phyloP scores from a whole-genome alignment of 1,140 invertebrate genomes.

The Cherax quadricarinatus region DNA sequence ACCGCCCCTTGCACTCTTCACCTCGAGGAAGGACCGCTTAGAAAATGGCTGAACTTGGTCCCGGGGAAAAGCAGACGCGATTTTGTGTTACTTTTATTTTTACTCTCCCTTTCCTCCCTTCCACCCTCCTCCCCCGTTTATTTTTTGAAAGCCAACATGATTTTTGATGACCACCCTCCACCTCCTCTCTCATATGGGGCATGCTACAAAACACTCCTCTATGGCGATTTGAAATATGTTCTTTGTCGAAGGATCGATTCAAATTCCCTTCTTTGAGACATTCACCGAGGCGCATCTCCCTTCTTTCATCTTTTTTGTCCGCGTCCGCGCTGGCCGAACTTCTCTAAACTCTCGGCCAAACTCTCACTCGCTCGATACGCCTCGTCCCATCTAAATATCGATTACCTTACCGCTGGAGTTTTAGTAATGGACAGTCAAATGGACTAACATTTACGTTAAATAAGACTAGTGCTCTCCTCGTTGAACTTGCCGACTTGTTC shows the following conservation, averaged over 20 bases:
- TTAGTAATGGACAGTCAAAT: slow-evolving; percentile 16
- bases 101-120: slow-evolving; percentile 1
- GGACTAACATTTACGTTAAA: not conserved
- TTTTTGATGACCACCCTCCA: slow-evolving; percentile 23
- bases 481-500: slow-evolving; percentile 47
- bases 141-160: not conserved
- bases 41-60: slow-evolving; percentile 65
- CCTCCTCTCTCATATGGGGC: slow-evolving; percentile 9
- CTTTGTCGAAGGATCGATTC: slow-evolving; percentile 67
- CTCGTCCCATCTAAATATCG: slow-evolving; percentile 27
- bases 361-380: not conserved
- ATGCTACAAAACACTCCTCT: slow-evolving; percentile 46
- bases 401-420: slow-evolving; percentile 7
- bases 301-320: slow-evolving; percentile 67
- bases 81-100: slow-evolving; percentile 37
- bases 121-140: slow-evolving; percentile 1
- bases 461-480: not conserved
- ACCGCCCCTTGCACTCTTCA: slow-evolving; percentile 32
- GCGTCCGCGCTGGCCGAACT: slow-evolving; percentile 36
- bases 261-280: slow-evolving; percentile 71
- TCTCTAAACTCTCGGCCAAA: not conserved
- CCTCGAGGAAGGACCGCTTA: slow-evolving; percentile 29
- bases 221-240: slow-evolving; percentile 68
- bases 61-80: slow-evolving; percentile 27
- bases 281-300: slow-evolving; percentile 62